A percentile compares a stretch with the other conserved stretches of the same genome.
Conservation (phyloP, 2,888 invertebrate genomes). For the Malacosoma neustria region DNA sequence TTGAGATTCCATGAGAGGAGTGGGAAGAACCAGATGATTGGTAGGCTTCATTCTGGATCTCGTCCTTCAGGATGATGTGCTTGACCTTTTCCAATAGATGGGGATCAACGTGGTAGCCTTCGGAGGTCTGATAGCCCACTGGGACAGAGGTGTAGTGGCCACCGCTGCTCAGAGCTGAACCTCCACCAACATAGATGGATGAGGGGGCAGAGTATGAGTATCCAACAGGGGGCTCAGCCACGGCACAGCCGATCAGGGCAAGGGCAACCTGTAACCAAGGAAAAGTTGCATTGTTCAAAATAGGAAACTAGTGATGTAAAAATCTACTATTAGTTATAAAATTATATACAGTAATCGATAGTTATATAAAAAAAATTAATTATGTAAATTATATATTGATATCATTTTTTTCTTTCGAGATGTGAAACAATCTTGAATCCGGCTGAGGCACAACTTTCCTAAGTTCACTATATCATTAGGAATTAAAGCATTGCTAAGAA, state of each 20-base stretch:
- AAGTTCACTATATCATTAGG: not conserved
- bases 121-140: conserved; percentile 84
- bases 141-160: conserved; percentile 85
- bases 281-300: conserved; percentile 1
- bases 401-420: too few relatives aligned
- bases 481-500: not conserved
- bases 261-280: conserved; percentile 72
- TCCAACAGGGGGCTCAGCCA: conserved; percentile 85
- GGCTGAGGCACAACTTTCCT: too few relatives aligned
- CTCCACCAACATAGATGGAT: conserved; percentile 76
- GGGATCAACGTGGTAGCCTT: conserved; percentile 87
- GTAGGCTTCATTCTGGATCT: conserved; percentile 73
- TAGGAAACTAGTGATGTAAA: not conserved
- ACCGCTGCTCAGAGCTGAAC: conserved; percentile 76
- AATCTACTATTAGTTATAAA: not conserved
- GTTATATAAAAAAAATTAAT: too few relatives aligned
- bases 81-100: conserved; percentile 88
- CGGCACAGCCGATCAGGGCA: conserved; percentile 83
- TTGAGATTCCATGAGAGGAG: conserved; percentile 73
- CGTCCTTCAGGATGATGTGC: conserved; percentile 88
- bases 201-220: conserved; percentile 72
- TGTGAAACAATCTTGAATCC: too few relatives aligned
- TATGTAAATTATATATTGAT: not conserved
- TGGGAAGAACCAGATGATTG: conserved; percentile 66
- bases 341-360: not conserved